Evolutionary conservation across 2,797 vertebrate species (phyloP).

Genomic region (Lerista edwardsae): DNA sequence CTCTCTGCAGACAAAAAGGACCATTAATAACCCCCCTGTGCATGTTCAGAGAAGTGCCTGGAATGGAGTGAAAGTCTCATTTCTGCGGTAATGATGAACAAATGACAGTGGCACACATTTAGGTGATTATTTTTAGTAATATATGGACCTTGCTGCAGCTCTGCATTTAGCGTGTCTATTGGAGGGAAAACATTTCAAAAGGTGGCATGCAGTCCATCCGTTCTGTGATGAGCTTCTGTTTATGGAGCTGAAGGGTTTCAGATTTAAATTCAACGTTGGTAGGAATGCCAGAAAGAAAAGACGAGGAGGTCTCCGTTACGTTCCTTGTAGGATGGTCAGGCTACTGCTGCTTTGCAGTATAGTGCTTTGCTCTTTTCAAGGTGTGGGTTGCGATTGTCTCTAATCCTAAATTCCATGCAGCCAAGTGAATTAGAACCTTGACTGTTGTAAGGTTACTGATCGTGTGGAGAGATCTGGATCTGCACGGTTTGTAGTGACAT

Average conservation of each 20-base stretch:
- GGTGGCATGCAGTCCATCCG: conserved; percentile 40
- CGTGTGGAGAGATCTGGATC: too few relatives aligned
- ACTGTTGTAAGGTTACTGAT: too few relatives aligned
- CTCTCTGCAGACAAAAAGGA: conserved; percentile 56
- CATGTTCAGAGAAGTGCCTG: conserved; percentile 1
- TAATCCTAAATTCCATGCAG: too few relatives aligned
- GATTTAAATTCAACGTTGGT: conserved; percentile 36
- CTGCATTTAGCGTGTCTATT: conserved; percentile 20
- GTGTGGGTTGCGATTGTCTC: not conserved
- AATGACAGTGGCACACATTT: conserved; percentile 41
- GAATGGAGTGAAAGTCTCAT: conserved; percentile 56
- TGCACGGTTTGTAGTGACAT: too few relatives aligned
- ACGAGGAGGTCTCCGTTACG: not conserved
- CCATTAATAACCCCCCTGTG: conserved; percentile 60
- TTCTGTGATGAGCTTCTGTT: conserved; percentile 39
- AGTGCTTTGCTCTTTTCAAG: not conserved
- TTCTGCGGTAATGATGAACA: conserved; percentile 66
- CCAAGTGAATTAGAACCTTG: too few relatives aligned
- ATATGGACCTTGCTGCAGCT: conserved; percentile 29
- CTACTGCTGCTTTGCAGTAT: not conserved
- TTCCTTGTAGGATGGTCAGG: not conserved
- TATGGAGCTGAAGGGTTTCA: conserved; percentile 1
- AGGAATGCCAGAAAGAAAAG: not conserved
- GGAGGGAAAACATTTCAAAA: conserved; percentile 54
- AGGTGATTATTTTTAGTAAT: conserved; percentile 68